Evolutionary conservation across 2,113 vertebrate species (phyloP).

Genomic region (Calidris pugnax): DNA sequence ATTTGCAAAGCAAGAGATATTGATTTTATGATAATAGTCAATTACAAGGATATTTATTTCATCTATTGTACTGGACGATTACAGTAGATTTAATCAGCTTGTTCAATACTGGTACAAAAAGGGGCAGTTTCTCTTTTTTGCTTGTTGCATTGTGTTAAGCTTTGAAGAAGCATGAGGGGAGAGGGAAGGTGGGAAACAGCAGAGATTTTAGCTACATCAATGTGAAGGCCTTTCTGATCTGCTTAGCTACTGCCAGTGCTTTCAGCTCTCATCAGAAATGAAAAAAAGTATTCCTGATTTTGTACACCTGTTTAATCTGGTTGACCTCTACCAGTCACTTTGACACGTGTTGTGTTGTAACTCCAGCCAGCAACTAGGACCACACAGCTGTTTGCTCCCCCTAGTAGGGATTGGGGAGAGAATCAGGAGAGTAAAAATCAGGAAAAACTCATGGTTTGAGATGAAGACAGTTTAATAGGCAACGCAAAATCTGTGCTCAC

Average conservation of each 20-base stretch:
- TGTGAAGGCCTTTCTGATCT: not conserved
- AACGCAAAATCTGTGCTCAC: not conserved
- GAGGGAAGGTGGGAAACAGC: not conserved
- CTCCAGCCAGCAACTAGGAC: not conserved
- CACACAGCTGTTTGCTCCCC: not conserved
- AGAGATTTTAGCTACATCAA: not conserved
- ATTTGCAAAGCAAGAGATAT: not conserved
- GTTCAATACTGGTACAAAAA: not conserved
- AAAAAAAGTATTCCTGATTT: not conserved
- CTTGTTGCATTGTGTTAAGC: not conserved
- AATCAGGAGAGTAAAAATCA: not conserved
- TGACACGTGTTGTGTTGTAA: not conserved
- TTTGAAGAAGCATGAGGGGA: not conserved
- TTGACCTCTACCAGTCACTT: not conserved
- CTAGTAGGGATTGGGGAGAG: not conserved
- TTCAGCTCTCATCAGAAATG: not conserved
- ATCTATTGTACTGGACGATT: not conserved
- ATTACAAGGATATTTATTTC: not conserved
- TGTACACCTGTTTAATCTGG: not conserved
- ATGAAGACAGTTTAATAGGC: not conserved
- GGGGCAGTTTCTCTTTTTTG: not conserved
- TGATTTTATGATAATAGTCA: not conserved
- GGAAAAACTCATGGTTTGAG: not conserved
- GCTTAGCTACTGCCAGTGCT: not conserved
- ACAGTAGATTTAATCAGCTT: not conserved